Evolutionary conservation across 2,888 invertebrate genomes (phyloP).

Genomic region (Xestia sexstrigata): DNA sequence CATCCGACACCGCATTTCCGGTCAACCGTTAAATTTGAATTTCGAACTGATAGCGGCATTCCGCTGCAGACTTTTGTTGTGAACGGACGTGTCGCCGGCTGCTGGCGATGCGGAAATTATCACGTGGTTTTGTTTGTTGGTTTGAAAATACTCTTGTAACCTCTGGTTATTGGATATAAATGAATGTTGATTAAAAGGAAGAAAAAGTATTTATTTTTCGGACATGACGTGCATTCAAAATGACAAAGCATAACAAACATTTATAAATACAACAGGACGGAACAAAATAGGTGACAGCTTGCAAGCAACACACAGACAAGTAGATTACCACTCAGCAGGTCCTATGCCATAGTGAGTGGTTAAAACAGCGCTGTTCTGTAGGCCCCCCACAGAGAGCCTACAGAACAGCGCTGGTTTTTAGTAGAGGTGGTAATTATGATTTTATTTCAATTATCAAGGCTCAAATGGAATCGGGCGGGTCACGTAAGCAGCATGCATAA

Average conservation of each 20-base stretch:
- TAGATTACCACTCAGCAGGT: too few relatives aligned
- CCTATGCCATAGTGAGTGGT: too few relatives aligned
- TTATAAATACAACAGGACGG: too few relatives aligned
- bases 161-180: conserved; percentile 27
- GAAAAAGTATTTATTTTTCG: too few relatives aligned
- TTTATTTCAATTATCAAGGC: background rate
- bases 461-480: background rate
- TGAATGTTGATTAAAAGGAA: background rate
- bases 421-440: background rate
- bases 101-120: conserved; percentile 78
- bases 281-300: too few relatives aligned
- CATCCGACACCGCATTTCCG: conserved; percentile 84
- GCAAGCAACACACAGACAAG: too few relatives aligned
- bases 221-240: too few relatives aligned
- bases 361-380: too few relatives aligned
- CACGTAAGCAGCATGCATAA: background rate
- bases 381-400: too few relatives aligned
- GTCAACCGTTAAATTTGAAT: conserved; percentile 89
- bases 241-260: too few relatives aligned
- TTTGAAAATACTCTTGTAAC: conserved; percentile 21
- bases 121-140: conserved; percentile 53
- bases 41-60: conserved; percentile 85
- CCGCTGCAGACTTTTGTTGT: conserved; percentile 80
- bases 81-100: conserved; percentile 76
- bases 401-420: too few relatives aligned